These are phyloP conservation scores for Stenolophus ochropezus DNA, from an alignment of 2,888 invertebrate genomes.

Conservation along the genomic window DNA sequence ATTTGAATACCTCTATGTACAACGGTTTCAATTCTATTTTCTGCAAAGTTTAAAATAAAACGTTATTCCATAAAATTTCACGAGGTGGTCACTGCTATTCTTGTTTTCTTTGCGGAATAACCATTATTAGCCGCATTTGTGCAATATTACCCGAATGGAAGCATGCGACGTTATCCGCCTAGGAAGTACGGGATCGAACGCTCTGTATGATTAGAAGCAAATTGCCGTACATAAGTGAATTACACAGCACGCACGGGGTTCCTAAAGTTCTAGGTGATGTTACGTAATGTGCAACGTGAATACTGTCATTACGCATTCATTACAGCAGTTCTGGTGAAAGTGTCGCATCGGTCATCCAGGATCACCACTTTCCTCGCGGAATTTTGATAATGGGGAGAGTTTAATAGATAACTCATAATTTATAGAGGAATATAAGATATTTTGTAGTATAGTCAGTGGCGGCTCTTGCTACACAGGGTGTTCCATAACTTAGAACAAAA, in stretches of 20 bases:
- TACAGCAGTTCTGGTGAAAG: constrained; percentile 50
- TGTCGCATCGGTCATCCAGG: constrained; percentile 15
- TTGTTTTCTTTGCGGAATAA: constrained; percentile 18
- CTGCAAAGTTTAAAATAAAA: too few relatives aligned
- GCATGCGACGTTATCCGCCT: constrained; percentile 37
- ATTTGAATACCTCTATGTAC: too few relatives aligned
- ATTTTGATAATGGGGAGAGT: not conserved
- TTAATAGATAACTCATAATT: too few relatives aligned
- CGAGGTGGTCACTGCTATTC: constrained; percentile 18
- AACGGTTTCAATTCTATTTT: too few relatives aligned
- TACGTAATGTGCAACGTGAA: constrained; percentile 46
- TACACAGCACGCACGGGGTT: constrained; percentile 43
- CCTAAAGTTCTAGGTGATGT: constrained; percentile 57
- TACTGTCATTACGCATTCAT: constrained; percentile 52
- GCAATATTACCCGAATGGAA: constrained; percentile 45
- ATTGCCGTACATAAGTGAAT: constrained; percentile 42
- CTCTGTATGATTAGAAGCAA: constrained; percentile 43
- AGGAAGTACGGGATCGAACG: constrained; percentile 29
- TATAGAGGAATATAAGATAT: too few relatives aligned
- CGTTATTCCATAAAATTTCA: constrained; percentile 27
- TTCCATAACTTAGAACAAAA: too few relatives aligned
- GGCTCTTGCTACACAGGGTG: too few relatives aligned
- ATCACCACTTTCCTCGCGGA: not conserved
- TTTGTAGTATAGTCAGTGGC: too few relatives aligned
- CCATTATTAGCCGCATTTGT: constrained; percentile 50